Conservation (phyloP, 2,797 vertebrate genomes). For the Pelochelys cantorii region DNA sequence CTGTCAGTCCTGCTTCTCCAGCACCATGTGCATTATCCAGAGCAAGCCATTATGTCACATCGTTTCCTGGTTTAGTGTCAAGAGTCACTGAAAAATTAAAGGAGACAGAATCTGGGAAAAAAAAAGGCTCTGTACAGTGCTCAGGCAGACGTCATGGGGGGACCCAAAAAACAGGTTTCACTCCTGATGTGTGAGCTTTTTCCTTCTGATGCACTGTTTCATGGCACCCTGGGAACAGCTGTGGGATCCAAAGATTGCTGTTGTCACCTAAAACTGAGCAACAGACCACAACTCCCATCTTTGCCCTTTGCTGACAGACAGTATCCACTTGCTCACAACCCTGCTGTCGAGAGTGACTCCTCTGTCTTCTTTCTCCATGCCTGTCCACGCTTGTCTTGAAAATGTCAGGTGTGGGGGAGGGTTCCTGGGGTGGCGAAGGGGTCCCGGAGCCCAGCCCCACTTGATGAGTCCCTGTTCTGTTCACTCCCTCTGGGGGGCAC, state of each 20-base stretch:
- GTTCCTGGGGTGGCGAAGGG: background rate
- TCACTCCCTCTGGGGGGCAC: too few species aligned
- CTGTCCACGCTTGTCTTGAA: background rate
- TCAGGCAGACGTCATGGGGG: background rate
- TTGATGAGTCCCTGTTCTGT: too few species aligned
- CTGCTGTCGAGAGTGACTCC: background rate
- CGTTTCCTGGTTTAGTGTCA: background rate
- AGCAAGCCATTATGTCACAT: background rate
- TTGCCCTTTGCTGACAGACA: background rate
- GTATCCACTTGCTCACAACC: accelerated
- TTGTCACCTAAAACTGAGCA: background rate
- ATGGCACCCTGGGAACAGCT: background rate
- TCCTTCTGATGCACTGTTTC: background rate
- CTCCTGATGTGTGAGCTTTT: background rate
- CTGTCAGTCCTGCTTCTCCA: background rate
- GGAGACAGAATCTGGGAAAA: background rate
- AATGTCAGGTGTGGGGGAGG: background rate
- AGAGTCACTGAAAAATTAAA: background rate
- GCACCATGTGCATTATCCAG: background rate
- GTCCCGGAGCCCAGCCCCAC: background rate
- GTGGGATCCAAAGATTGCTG: background rate
- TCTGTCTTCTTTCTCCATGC: background rate
- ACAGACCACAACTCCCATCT: accelerated
- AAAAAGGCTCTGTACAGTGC: background rate
- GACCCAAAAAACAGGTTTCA: background rate